Percentiles rank a stretch among this genome's conserved stretches.
Conservation (phyloP, 2,797 vertebrate species). For the Spinus pinus region DNA sequence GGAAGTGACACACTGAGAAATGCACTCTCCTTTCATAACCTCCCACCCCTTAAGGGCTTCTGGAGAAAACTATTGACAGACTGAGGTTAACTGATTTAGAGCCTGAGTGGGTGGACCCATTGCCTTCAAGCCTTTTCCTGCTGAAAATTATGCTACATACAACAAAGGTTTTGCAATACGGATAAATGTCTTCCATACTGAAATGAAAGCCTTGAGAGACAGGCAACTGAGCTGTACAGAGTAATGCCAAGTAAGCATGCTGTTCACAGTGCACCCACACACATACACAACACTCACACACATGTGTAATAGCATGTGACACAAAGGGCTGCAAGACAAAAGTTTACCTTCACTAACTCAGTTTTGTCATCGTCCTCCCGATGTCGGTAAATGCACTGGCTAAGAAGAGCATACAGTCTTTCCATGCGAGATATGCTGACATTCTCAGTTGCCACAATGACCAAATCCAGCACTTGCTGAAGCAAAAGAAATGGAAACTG, state of each 20-base stretch:
- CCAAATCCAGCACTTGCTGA: conserved; percentile 81
- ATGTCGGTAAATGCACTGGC: conserved; percentile 90
- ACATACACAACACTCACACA: not conserved
- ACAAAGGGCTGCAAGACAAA: not conserved
- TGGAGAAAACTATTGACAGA: not conserved
- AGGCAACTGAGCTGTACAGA: not conserved
- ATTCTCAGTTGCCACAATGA: conserved; percentile 76
- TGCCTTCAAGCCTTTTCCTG: not conserved
- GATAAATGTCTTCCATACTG: not conserved
- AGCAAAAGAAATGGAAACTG: not conserved
- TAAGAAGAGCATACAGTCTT: conserved; percentile 88
- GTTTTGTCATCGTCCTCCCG: conserved; percentile 85
- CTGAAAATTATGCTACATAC: not conserved
- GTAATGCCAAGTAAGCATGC: fast-evolving
- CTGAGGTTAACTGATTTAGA: not conserved
- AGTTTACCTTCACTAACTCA: conserved; percentile 79
- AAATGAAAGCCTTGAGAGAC: not conserved
- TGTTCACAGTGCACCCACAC: not conserved
- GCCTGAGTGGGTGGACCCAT: not conserved
- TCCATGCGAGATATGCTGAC: conserved; percentile 85
- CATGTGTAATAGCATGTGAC: not conserved
- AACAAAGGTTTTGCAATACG: not conserved
- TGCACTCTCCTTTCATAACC: not conserved
- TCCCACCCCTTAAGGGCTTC: not conserved
- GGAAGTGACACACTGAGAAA: not conserved